Conservation (phyloP, 2,113 vertebrate species). For the Bubo scandiacus region DNA sequence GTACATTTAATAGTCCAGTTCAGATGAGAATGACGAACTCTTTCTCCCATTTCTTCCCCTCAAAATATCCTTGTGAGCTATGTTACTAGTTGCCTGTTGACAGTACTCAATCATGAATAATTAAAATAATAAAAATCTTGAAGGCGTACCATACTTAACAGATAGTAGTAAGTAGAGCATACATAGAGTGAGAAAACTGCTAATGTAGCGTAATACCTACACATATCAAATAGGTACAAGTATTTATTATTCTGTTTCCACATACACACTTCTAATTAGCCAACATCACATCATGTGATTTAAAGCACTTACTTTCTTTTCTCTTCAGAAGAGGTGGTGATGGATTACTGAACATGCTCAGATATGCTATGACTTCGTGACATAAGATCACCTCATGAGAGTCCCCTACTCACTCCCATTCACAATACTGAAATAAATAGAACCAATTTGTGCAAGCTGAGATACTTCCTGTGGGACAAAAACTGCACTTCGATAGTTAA, state of each 20-base stretch:
- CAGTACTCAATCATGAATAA: neutral
- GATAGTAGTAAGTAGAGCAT: neutral
- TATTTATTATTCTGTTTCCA: neutral
- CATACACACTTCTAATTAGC: neutral
- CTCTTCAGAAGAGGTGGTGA: neutral
- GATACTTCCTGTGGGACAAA: neutral
- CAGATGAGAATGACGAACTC: neutral
- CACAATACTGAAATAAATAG: neutral
- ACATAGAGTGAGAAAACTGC: neutral
- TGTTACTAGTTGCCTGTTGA: neutral
- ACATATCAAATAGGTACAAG: neutral
- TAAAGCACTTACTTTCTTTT: neutral
- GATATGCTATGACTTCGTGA: neutral
- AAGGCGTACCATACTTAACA: accelerated
- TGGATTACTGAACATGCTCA: neutral
- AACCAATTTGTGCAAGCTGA: neutral
- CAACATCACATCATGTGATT: neutral
- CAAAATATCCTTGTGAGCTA: neutral
- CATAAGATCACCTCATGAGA: neutral
- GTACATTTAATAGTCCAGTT: neutral
- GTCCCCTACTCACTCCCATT: neutral
- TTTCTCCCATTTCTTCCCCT: neutral
- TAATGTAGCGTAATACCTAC: neutral
- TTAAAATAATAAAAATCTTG: neutral
- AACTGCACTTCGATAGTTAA: neutral